Evolutionary conservation across 2,888 invertebrate genomes (phyloP).

Genomic region (Ormyrus pomaceus): DNA sequence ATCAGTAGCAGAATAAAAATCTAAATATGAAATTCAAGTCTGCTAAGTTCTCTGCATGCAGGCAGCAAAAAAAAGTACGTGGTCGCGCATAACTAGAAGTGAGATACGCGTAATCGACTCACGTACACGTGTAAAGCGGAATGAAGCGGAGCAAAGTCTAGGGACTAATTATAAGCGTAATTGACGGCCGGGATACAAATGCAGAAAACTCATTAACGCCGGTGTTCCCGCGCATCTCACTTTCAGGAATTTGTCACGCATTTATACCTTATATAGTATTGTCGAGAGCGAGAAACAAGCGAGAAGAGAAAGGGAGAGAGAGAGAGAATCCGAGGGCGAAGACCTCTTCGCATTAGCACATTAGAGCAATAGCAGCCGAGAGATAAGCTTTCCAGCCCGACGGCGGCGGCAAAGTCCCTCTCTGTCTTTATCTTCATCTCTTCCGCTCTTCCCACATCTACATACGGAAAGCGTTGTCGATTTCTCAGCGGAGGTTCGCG

Average conservation of each 20-base stretch:
- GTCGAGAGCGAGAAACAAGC: not conserved
- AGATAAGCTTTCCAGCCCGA: constrained; percentile 27
- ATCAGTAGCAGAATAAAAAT: too few relatives aligned
- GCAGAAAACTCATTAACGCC: constrained; percentile 49
- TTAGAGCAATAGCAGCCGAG: constrained; percentile 19
- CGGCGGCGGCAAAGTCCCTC: not conserved
- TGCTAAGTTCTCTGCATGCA: too few relatives aligned
- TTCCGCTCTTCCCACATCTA: not conserved
- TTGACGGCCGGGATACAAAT: constrained; percentile 45
- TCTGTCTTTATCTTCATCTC: not conserved
- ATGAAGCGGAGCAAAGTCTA: not conserved
- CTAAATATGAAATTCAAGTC: too few relatives aligned
- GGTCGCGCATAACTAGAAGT: not conserved
- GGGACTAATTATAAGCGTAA: constrained; percentile 50
- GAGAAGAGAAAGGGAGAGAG: not conserved
- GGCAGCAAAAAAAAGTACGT: not conserved
- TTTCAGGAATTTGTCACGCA: constrained; percentile 31
- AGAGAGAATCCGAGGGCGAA: constrained; percentile 6
- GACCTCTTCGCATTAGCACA: constrained; percentile 39
- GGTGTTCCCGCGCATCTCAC: not conserved
- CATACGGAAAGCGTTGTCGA: constrained; percentile 39
- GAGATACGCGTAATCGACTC: not conserved
- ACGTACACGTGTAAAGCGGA: not conserved
- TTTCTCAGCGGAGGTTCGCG: constrained; percentile 42
- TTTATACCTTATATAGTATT: not conserved